Conservation (phyloP, 2,797 vertebrate species). For the Mormyrops attenuatus region DNA sequence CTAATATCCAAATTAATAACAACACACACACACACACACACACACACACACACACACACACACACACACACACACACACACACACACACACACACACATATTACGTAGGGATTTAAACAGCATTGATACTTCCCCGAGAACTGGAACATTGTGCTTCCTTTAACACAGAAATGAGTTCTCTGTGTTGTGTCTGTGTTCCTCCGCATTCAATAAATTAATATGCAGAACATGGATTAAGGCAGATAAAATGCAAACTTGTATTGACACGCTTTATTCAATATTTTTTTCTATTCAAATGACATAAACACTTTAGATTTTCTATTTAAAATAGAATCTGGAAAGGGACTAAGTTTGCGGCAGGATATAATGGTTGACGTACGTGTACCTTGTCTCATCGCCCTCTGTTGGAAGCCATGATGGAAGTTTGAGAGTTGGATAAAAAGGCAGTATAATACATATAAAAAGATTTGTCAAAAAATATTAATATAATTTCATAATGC, state of each 20-base stretch:
- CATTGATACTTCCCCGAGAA: constrained; percentile 70
- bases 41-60: too few relatives aligned
- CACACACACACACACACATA: background rate
- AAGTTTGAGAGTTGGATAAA: constrained; percentile 71
- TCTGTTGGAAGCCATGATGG: constrained; percentile 93
- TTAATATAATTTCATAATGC: constrained; percentile 36
- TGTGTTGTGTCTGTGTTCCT: constrained; percentile 53
- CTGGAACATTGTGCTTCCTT: constrained; percentile 69
- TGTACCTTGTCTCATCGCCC: constrained; percentile 75
- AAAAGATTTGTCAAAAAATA: constrained; percentile 62
- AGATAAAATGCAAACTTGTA: background rate
- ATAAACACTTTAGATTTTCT: rapidly evolving
- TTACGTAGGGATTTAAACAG: background rate
- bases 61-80: too few relatives aligned
- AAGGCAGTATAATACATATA: constrained; percentile 61
- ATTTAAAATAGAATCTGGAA: background rate
- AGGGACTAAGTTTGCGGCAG: constrained; percentile 57
- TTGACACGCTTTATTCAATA: background rate
- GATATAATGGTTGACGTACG: constrained; percentile 59
- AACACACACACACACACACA: too few relatives aligned
- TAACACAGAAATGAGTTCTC: constrained; percentile 64
- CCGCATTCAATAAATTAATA: constrained; percentile 43
- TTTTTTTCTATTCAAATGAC: background rate
- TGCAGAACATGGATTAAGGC: background rate
- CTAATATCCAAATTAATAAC: background rate